Percentiles rank a stretch among this genome's conserved stretches.
phyloP scores from a whole-genome alignment of 2,888 invertebrate species.

The Drosophila hamatofila region DNA sequence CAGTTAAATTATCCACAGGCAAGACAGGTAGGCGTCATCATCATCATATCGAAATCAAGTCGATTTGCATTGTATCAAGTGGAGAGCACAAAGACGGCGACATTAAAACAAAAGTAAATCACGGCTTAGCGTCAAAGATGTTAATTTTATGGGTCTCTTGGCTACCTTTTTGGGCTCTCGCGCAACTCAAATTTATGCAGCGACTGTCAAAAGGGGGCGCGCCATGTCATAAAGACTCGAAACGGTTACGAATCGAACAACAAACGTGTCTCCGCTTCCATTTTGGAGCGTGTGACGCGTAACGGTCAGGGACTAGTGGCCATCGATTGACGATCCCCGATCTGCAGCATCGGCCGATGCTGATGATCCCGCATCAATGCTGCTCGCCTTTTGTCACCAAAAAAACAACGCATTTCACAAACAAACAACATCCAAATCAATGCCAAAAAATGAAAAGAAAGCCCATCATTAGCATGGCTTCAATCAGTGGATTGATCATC shows the following conservation, averaged over 20 bases:
- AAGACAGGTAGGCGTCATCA: conserved; percentile 70
- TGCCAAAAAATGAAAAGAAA: conserved; percentile 59
- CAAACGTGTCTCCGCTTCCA: conserved; percentile 34
- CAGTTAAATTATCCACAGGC: conserved; percentile 48
- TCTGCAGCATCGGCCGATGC: conserved; percentile 38
- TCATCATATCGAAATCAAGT: conserved; percentile 62
- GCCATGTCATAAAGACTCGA: conserved; percentile 67
- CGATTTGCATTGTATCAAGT: conserved; percentile 58
- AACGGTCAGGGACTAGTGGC: conserved; percentile 63
- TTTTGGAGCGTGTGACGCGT: conserved; percentile 56
- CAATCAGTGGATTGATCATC: conserved; percentile 72
- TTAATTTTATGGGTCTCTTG: conserved; percentile 70
- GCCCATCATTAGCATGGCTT: conserved; percentile 74
- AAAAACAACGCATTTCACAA: conserved; percentile 39
- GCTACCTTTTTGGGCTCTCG: conserved; percentile 68
- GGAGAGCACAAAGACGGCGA: conserved; percentile 66
- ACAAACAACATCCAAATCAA: conserved; percentile 53
- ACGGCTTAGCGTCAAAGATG: conserved; percentile 83
- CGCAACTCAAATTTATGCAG: conserved; percentile 62
- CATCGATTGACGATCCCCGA: conserved; percentile 45
- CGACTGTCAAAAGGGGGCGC: conserved; percentile 62
- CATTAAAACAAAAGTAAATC: conserved; percentile 84
- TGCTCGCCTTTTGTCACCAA: conserved; percentile 58
- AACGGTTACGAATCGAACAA: conserved; percentile 57
- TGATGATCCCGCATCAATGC: conserved; percentile 66